Percentiles rank a stretch among this genome's conserved stretches.
Evolutionary conservation across 2,113 vertebrate genomes (phyloP).

Genomic region (Brachyhypopomus occidentalis): DNA sequence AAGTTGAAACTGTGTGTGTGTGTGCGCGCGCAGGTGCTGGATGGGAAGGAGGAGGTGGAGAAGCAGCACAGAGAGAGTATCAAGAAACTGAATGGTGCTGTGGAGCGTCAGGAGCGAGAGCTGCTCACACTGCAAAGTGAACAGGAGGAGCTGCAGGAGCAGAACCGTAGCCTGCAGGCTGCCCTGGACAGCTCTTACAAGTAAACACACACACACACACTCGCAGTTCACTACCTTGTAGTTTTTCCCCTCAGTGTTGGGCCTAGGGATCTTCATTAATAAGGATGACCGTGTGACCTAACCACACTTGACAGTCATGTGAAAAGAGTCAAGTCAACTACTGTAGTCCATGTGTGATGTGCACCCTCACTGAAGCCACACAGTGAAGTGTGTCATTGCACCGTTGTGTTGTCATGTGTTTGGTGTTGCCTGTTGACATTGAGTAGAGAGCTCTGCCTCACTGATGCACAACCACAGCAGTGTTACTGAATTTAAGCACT

Average conservation of each 20-base stretch:
- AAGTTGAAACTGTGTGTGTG: not conserved
- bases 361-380: too few species aligned
- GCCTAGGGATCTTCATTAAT: too few species aligned
- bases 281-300: too few species aligned
- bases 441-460: not conserved
- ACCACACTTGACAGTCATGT: too few species aligned
- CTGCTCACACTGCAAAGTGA: conserved; percentile 78
- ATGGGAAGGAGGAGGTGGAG: conserved; percentile 95
- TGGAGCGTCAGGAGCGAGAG: conserved; percentile 91
- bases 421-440: not conserved
- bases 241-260: too few species aligned
- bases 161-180: conserved; percentile 87
- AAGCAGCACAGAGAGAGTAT: conserved; percentile 96
- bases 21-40: conserved; percentile 80
- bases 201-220: conserved; percentile 66
- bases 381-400: too few species aligned
- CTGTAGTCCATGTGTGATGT: too few species aligned
- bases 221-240: too few species aligned
- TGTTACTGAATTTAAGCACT: not conserved
- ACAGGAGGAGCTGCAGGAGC: conserved; percentile 86
- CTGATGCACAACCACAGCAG: not conserved
- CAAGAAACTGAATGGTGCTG: conserved; percentile 86
- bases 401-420: not conserved
- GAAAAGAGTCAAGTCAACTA: too few species aligned
- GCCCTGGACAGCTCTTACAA: conserved; percentile 91